phyloP scores from a whole-genome alignment of 2,888 invertebrate genomes.

The Cantharis nigra region DNA sequence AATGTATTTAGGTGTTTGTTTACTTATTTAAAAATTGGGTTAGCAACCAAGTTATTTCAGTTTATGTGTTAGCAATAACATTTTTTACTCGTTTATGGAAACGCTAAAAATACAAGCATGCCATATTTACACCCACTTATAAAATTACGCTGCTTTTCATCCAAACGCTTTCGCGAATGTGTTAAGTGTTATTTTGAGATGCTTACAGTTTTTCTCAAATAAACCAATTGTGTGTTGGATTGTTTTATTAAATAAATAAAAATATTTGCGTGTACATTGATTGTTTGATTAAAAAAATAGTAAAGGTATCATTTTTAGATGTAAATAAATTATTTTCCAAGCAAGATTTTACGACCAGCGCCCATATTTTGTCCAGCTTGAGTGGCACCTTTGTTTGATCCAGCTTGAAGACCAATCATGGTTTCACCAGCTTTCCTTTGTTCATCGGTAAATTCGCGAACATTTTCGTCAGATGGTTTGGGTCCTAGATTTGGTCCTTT shows the following conservation, averaged over 20 bases:
- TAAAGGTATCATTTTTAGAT: neutral
- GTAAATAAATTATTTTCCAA: constrained; percentile 73
- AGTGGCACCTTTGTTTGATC: constrained; percentile 93
- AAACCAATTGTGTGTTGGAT: neutral
- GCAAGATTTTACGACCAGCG: constrained; percentile 85
- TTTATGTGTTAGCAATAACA: neutral
- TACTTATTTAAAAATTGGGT: neutral
- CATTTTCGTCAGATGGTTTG: constrained; percentile 91
- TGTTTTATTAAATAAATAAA: constrained; percentile 37
- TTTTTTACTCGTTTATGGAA: constrained; percentile 20
- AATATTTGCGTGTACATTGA: constrained; percentile 22
- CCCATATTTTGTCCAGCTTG: constrained; percentile 91
- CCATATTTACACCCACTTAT: neutral
- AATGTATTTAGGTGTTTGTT: neutral
- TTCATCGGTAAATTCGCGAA: constrained; percentile 92
- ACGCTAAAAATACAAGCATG: constrained; percentile 13
- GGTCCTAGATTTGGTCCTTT: constrained; percentile 90
- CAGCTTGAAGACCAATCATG: constrained; percentile 92
- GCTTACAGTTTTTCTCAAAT: neutral
- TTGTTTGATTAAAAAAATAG: constrained; percentile 7
- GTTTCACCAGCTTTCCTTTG: constrained; percentile 86
- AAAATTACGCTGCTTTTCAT: neutral
- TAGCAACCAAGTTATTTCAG: constrained; percentile 8
- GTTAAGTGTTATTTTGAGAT: neutral
- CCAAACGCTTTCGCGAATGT: neutral